These are phyloP conservation scores for Drosophila sulfurigaster DNA, from an alignment of 1,140 invertebrate species.

Conservation along the genomic window DNA sequence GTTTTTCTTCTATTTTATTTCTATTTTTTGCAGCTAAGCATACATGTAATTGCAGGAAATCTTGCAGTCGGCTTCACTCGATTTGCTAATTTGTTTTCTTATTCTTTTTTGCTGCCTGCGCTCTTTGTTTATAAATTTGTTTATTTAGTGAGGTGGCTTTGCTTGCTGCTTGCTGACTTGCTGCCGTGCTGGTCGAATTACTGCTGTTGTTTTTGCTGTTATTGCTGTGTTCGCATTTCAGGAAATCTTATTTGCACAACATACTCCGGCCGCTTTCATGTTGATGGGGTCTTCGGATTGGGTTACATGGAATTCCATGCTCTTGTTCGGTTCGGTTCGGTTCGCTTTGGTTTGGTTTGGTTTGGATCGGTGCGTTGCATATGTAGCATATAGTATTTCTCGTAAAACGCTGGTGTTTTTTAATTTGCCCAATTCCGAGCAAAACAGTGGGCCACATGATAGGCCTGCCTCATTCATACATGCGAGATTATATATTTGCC, in stretches of 20 bases:
- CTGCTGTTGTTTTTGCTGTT: neutral
- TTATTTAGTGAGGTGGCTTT: slow-evolving; percentile 64
- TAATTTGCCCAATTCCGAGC: slow-evolving; percentile 69
- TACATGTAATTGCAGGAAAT: neutral
- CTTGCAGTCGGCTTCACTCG: neutral
- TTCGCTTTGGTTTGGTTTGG: slow-evolving; percentile 38
- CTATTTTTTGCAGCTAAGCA: neutral
- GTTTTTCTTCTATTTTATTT: too few species aligned
- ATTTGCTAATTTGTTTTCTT: neutral
- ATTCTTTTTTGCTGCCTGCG: neutral
- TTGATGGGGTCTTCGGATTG: slow-evolving; percentile 14
- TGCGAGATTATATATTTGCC: slow-evolving; percentile 41
- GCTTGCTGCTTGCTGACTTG: slow-evolving; percentile 51
- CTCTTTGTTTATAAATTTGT: slow-evolving; percentile 70
- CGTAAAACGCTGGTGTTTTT: slow-evolving; percentile 41
- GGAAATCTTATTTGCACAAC: slow-evolving; percentile 72
- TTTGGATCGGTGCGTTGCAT: slow-evolving; percentile 53
- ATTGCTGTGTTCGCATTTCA: slow-evolving; percentile 31
- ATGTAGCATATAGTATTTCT: slow-evolving; percentile 48
- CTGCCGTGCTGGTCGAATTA: slow-evolving; percentile 13
- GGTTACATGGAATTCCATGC: slow-evolving; percentile 50
- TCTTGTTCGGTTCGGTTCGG: slow-evolving; percentile 31
- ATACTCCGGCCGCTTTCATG: neutral
- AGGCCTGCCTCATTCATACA: slow-evolving; percentile 42
- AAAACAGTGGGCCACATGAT: slow-evolving; percentile 43